Conservation (phyloP, 2,113 vertebrate genomes). For the Chascanopsetta lugubris region DNA sequence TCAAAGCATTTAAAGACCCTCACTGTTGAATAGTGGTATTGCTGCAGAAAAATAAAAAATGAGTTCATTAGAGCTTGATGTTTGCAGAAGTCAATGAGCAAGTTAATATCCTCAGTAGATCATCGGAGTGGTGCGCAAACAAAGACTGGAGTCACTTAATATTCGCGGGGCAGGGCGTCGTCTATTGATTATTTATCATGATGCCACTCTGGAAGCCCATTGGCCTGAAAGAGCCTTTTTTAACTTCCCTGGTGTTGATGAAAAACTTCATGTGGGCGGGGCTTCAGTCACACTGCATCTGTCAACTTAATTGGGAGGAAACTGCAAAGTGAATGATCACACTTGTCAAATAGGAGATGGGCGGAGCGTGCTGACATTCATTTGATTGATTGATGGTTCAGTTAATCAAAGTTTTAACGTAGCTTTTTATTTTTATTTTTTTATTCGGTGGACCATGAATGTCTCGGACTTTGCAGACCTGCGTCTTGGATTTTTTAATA, state of each 20-base stretch:
- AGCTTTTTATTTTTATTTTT: conserved; percentile 13
- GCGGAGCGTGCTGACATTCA: conserved; percentile 16
- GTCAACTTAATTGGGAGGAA: conserved; percentile 52
- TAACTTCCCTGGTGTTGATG: conserved; percentile 11
- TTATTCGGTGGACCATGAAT: conserved; percentile 42
- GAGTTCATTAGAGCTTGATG: conserved; percentile 6
- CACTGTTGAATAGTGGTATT: conserved; percentile 3
- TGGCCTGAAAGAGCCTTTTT: conserved; percentile 29
- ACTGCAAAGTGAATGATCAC: conserved; percentile 50
- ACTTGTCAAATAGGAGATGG: not conserved
- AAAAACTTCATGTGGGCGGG: conserved; percentile 32
- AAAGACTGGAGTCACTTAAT: conserved; percentile 39
- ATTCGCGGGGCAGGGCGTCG: conserved; percentile 37
- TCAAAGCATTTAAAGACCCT: not conserved
- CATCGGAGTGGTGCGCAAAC: conserved; percentile 28
- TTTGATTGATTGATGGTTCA: conserved; percentile 43
- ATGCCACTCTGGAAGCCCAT: conserved; percentile 31
- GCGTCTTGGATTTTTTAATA: conserved; percentile 45
- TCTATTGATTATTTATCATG: conserved; percentile 61
- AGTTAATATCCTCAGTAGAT: conserved; percentile 33
- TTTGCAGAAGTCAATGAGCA: conserved; percentile 25
- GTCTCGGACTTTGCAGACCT: conserved; percentile 52
- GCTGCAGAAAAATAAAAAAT: not conserved
- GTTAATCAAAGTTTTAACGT: conserved; percentile 35
- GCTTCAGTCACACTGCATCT: conserved; percentile 53